These are phyloP conservation scores for Acestrorhynchus altus DNA, from an alignment of 2,797 vertebrate species.

Conservation along the genomic window DNA sequence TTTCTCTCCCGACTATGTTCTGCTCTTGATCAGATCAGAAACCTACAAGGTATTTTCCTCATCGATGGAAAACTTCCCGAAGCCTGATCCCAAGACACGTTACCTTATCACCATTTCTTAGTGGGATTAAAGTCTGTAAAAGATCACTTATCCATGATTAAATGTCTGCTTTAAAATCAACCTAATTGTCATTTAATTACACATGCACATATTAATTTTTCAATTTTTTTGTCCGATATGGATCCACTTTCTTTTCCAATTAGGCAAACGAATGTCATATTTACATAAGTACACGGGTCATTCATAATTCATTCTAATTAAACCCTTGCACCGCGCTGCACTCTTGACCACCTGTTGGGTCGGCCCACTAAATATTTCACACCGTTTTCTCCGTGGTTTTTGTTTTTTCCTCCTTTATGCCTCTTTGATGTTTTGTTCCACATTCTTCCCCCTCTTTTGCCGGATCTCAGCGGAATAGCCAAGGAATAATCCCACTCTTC, in stretches of 20 bases:
- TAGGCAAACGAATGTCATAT: slow-evolving; percentile 72
- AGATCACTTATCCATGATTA: slow-evolving; percentile 42
- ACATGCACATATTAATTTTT: slow-evolving; percentile 47
- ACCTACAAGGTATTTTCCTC: neutral
- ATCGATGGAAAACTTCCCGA: neutral
- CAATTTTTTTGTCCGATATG: slow-evolving; percentile 37
- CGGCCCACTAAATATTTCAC: slow-evolving; percentile 86
- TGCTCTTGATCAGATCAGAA: neutral
- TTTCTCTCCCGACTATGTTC: neutral
- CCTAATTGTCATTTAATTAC: slow-evolving; percentile 60
- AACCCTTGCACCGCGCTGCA: slow-evolving; percentile 75
- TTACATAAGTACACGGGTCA: slow-evolving; percentile 80
- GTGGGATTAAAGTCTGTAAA: slow-evolving; percentile 12
- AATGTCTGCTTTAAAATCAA: slow-evolving; percentile 46
- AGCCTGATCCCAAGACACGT: neutral
- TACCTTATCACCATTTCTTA: neutral
- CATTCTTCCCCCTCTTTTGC: slow-evolving; percentile 70
- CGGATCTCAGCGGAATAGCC: slow-evolving; percentile 81
- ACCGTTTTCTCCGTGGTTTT: slow-evolving; percentile 75
- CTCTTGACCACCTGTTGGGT: slow-evolving; percentile 90
- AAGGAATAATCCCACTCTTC: slow-evolving; percentile 86
- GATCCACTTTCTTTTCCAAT: slow-evolving; percentile 62
- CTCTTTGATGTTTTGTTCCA: slow-evolving; percentile 93
- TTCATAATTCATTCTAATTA: slow-evolving; percentile 82
- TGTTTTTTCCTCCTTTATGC: slow-evolving; percentile 72